These are phyloP conservation scores for Pogonomyrmex californicus DNA, from an alignment of 1,140 invertebrate genomes.

Conservation along the genomic window DNA sequence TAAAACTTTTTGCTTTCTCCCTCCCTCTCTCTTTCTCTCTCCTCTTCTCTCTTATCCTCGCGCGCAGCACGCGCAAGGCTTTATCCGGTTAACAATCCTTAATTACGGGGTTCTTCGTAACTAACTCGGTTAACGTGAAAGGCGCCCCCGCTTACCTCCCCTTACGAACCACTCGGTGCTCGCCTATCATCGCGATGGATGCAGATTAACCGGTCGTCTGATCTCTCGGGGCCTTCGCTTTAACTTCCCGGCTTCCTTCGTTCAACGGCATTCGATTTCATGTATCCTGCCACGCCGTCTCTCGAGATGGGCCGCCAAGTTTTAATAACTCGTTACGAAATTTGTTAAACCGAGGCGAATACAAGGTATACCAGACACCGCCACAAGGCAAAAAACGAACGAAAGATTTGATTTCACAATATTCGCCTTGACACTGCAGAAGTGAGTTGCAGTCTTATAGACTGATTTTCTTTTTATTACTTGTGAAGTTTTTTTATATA, in stretches of 20 bases:
- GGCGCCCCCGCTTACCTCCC: slow-evolving; percentile 60
- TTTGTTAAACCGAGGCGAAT: slow-evolving; percentile 56
- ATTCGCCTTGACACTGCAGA: slow-evolving; percentile 25
- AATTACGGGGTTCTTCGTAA: slow-evolving; percentile 77
- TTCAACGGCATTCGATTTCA: slow-evolving; percentile 60
- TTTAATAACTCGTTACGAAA: slow-evolving; percentile 71
- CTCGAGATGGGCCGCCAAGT: slow-evolving; percentile 28
- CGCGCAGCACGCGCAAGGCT: slow-evolving; percentile 75
- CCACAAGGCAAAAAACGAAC: slow-evolving; percentile 22
- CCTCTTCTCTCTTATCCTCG: slow-evolving; percentile 32
- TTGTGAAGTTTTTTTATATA: background rate
- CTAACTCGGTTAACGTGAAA: slow-evolving; percentile 79
- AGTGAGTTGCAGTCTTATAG: background rate
- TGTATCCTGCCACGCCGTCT: slow-evolving; percentile 36
- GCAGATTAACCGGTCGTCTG: slow-evolving; percentile 76
- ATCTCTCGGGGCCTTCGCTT: slow-evolving; percentile 49
- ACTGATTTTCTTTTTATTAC: background rate
- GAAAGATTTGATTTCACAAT: slow-evolving; percentile 30
- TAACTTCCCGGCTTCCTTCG: slow-evolving; percentile 63
- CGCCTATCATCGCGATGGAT: slow-evolving; percentile 79
- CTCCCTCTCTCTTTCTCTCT: background rate
- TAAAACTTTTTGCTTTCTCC: background rate
- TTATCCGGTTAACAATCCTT: slow-evolving; percentile 80
- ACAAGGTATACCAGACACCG: slow-evolving; percentile 18
- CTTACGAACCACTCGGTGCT: slow-evolving; percentile 38